Conservation (phyloP, 1,140 invertebrate species). For the Solenopsis fugax region DNA sequence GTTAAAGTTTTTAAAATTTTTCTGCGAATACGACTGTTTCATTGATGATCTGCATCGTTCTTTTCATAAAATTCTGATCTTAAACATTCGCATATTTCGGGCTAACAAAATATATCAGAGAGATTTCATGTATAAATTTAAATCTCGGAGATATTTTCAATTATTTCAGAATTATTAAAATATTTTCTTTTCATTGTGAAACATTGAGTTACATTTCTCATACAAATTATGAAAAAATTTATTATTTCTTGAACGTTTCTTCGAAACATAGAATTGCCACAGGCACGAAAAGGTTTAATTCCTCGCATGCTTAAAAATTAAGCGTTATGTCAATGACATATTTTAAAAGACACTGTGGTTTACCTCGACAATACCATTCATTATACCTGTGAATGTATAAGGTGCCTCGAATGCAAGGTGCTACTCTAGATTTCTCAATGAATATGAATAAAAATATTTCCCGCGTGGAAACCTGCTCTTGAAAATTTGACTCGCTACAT, state of each 20-base stretch:
- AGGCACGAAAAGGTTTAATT: not conserved
- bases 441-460: not conserved
- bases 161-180: conserved; percentile 1
- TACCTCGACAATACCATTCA: not conserved
- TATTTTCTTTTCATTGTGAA: not conserved
- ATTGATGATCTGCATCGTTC: not conserved
- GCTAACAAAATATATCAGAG: not conserved
- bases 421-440: not conserved
- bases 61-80: not conserved
- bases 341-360: conserved; percentile 4
- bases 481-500: not conserved
- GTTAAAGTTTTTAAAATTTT: not conserved
- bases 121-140: not conserved
- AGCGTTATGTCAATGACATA: not conserved
- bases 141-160: not conserved
- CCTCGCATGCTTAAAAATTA: not conserved
- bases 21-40: not conserved
- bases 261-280: not conserved
- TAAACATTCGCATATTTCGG: not conserved
- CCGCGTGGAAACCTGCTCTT: not conserved
- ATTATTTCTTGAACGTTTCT: not conserved
- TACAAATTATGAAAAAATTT: not conserved
- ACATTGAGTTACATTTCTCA: not conserved
- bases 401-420: not conserved
- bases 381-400: not conserved